phyloP scores from a whole-genome alignment of 2,888 invertebrate genomes.

The Dicyrtomina minuta region DNA sequence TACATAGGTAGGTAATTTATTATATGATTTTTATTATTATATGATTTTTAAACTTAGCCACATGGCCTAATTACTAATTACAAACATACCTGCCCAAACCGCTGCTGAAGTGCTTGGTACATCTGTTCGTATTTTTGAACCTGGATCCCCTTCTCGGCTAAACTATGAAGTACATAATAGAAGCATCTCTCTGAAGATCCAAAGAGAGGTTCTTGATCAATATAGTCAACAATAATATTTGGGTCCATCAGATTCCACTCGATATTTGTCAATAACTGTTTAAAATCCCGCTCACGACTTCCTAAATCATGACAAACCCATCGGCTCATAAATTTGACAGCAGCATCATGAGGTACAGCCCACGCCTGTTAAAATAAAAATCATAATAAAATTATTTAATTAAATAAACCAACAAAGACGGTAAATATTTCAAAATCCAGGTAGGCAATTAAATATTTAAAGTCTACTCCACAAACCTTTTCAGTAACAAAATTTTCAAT shows the following conservation, averaged over 20 bases:
- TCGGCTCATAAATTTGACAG: conserved; percentile 60
- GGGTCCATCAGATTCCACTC: conserved; percentile 60
- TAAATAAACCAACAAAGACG: not conserved
- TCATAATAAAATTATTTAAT: conserved; percentile 4
- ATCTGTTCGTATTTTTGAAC: conserved; percentile 60
- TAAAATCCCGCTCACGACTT: conserved; percentile 62
- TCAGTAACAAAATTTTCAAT: conserved; percentile 54
- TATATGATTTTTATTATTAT: no score
- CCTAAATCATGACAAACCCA: conserved; percentile 61
- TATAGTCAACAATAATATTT: conserved; percentile 61
- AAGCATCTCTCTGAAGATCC: conserved; percentile 63
- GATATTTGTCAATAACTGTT: conserved; percentile 61
- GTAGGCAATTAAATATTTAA: not conserved
- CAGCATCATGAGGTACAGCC: conserved; percentile 56
- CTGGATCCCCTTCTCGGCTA: conserved; percentile 61
- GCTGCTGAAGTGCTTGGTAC: conserved; percentile 59
- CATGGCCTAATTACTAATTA: no score
- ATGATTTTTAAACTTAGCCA: no score
- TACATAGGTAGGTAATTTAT: no score
- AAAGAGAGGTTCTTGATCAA: conserved; percentile 63
- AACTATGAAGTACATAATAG: conserved; percentile 61
- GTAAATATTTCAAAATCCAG: not conserved
- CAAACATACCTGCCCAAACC: conserved; percentile 58
- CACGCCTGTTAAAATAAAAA: conserved; percentile 42
- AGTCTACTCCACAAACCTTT: not conserved